Conservation (phyloP, 64 coral and sea anemone species). For the Orbicella faveolata region DNA sequence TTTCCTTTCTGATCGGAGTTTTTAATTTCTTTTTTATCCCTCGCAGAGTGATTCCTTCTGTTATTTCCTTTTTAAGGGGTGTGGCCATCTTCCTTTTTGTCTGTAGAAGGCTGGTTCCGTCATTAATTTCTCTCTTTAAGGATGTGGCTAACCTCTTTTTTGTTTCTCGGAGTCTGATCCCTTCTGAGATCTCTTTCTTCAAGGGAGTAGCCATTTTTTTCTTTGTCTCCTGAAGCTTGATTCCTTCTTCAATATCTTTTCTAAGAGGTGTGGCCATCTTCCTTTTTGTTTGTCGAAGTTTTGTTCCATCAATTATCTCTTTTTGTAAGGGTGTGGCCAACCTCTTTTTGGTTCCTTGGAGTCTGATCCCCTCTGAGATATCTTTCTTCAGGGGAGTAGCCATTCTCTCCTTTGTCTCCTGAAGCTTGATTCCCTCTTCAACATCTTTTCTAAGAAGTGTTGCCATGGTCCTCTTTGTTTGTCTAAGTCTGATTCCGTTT, state of each 20-base stretch:
- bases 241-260: conserved; percentile 22
- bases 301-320: conserved; percentile 34
- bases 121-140: conserved; percentile 49
- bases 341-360: background rate
- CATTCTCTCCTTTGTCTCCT: no score
- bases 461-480: conserved; percentile 59
- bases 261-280: conserved; percentile 33
- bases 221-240: conserved; percentile 34
- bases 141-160: conserved; percentile 54
- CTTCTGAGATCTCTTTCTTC: conserved; percentile 12
- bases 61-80: conserved; percentile 65
- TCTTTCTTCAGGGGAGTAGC: no score
- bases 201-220: conserved; percentile 29
- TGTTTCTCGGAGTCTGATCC: conserved; percentile 14
- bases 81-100: conserved; percentile 56
- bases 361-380: no score
- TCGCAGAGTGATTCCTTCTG: conserved; percentile 44
- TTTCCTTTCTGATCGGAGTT: conserved; percentile 77
- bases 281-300: conserved; percentile 46
- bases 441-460: no score
- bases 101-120: conserved; percentile 36
- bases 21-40: conserved; percentile 72
- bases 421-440: no score
- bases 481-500: conserved; percentile 60
- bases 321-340: conserved; percentile 57